These are phyloP conservation scores for Hydroisotoma schaefferi DNA, from an alignment of 2,888 invertebrate genomes.

Conservation along the genomic window DNA sequence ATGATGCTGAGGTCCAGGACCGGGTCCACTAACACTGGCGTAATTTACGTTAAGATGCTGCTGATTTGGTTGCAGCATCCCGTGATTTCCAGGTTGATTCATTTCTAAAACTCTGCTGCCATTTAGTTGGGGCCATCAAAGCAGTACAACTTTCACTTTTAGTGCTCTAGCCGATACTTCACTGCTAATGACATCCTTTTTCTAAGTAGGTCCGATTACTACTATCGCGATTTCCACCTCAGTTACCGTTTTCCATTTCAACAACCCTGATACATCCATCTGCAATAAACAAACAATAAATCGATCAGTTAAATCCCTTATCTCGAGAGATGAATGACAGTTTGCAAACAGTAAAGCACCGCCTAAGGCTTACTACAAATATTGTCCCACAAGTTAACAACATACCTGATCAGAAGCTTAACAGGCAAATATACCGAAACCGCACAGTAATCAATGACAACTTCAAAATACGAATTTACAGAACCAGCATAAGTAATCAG, in stretches of 20 bases:
- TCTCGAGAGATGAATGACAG: not conserved
- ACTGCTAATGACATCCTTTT: no score
- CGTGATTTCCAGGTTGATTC: constrained; percentile 6
- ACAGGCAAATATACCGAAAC: not conserved
- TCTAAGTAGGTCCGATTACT: no score
- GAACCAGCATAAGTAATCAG: no score
- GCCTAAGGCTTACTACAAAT: no score
- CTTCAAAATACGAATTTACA: no score
- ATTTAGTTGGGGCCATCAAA: constrained; percentile 1
- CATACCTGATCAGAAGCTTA: no score
- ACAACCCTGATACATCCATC: not conserved
- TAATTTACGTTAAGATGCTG: not conserved
- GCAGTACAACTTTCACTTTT: no score
- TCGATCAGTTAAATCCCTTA: not conserved
- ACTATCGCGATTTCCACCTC: no score
- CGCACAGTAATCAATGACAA: not conserved
- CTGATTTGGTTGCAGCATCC: constrained; percentile 7
- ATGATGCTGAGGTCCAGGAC: constrained; percentile 9
- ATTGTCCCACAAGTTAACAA: constrained; percentile 1
- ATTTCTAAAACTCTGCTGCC: not conserved
- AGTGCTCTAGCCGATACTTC: no score
- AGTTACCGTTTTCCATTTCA: no score
- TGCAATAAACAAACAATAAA: not conserved
- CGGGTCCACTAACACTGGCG: constrained; percentile 10
- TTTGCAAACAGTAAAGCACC: no score